Base-by-base conservation (phyloP, 1,140 invertebrate species). In the Drosophila suzukii region DNA sequence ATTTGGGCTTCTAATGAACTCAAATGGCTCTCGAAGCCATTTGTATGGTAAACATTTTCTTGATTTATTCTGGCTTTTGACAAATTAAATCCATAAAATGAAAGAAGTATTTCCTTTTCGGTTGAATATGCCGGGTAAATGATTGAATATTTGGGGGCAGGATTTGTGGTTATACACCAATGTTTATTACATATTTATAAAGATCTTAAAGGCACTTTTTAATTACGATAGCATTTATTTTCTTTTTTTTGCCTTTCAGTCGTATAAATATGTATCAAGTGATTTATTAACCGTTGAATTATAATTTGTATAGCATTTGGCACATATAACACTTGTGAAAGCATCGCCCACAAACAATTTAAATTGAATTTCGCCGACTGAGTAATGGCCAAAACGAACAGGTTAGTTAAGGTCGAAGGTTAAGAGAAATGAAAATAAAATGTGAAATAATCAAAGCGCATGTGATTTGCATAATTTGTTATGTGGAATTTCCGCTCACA, bases 381-480 rank as follows among this genome's bases (percentile, higher is more conserved):
- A 70, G 57, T 57, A 54, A 71, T 71, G 71, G 53, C 59, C 20
- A 8, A 62, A 54, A 17, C 43, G 39, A 66, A 38, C 51, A 43
- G 46, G 39, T 70, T 55, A 41, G 63, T 32, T 63, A 56, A 54
- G 66, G 66, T 46, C 50, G 36, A 67, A 60, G 60, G 13, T 51
- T 46, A 43, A 50, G 13, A 36, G 24, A 65, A 81, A 78, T 75
- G 76, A 61, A 65, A 80, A 80, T 71, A 75, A 82, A 82, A 82
- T 82, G 75, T 66, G 68, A 82, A 82, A 83, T 85, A 83, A 80
- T 83, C 80, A 83, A 78, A 84, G 65, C 81, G 81, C 77, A 76
- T 83, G 81, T 75, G 80, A 83, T 83, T 83, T 83, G 81, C 80
- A 83, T 83, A 83, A 83, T 83, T 83, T 83, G 76, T 83, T 80